Evolutionary conservation across 2,888 invertebrate genomes (phyloP).

Genomic region (Pristionchus maxplancki): DNA sequence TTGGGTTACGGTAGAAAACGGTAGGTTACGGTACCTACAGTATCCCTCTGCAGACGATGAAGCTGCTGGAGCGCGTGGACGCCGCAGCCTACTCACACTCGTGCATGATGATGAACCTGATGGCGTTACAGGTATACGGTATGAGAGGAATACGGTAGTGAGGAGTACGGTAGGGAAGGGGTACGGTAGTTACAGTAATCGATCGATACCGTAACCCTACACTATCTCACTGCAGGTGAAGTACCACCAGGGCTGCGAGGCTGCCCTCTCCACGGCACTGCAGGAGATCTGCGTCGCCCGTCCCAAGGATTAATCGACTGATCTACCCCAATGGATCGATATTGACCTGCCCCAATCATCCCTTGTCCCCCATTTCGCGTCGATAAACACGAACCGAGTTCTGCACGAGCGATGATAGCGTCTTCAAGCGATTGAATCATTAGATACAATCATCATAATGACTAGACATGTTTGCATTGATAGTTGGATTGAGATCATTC

Average conservation of each 20-base stretch:
- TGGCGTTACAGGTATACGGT: conserved; percentile 24
- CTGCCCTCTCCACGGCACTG: background rate
- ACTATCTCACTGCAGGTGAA: conserved; percentile 21
- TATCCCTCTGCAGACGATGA: conserved; percentile 36
- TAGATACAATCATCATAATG: too few species aligned
- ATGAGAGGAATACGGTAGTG: too few species aligned
- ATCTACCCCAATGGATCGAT: background rate
- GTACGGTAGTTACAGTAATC: background rate
- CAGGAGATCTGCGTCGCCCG: conserved; percentile 12
- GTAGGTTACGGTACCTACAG: background rate
- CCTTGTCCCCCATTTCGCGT: background rate
- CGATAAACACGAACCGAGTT: conserved; percentile 7
- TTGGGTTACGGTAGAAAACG: too few species aligned
- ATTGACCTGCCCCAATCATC: background rate
- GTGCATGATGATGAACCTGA: conserved; percentile 40
- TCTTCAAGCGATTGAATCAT: background rate
- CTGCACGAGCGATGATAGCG: background rate
- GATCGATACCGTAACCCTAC: background rate
- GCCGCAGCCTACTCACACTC: conserved; percentile 27
- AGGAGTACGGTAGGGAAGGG: too few species aligned
- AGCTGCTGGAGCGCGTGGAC: conserved; percentile 28
- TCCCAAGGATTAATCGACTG: conserved; percentile 14
- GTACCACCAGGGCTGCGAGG: conserved; percentile 40
- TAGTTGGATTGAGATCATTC: too few species aligned
- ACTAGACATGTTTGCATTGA: too few species aligned